phyloP scores from a whole-genome alignment of 2,797 vertebrate species.

The Pteropus rufus region DNA sequence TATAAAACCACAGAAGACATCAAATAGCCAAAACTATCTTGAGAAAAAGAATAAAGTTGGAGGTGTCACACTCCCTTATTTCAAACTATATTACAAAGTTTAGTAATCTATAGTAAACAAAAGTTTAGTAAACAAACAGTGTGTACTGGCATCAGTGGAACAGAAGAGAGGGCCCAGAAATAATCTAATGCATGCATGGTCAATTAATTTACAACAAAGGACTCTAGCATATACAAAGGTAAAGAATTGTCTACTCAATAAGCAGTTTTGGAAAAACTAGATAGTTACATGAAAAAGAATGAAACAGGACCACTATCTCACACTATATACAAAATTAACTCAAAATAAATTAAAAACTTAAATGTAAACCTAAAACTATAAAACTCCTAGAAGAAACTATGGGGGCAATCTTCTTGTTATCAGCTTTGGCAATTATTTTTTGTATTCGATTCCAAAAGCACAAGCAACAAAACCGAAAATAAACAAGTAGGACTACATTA shows the following conservation, averaged over 20 bases:
- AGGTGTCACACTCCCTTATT: not conserved
- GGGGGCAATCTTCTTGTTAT: not conserved
- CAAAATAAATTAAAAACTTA: not conserved
- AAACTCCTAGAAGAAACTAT: not conserved
- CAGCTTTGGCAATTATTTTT: not conserved
- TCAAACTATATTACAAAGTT: not conserved
- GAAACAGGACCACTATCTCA: too few relatives aligned
- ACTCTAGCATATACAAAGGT: not conserved
- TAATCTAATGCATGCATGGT: not conserved
- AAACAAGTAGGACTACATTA: not conserved
- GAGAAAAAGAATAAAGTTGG: not conserved
- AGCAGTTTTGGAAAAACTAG: not conserved
- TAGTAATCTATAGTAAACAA: not conserved
- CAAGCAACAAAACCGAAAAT: not conserved
- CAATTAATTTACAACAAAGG: not conserved
- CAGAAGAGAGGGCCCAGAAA: not conserved
- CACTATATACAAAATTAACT: too few relatives aligned
- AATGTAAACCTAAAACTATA: not conserved
- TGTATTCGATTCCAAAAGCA: not conserved
- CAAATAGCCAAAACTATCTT: not conserved
- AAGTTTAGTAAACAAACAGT: too few relatives aligned
- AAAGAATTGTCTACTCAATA: not conserved
- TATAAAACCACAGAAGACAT: not conserved
- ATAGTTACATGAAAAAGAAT: not conserved
- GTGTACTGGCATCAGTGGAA: not conserved